Evolutionary conservation across 2,797 vertebrate genomes (phyloP).

Genomic region (Potorous gilbertii): DNA sequence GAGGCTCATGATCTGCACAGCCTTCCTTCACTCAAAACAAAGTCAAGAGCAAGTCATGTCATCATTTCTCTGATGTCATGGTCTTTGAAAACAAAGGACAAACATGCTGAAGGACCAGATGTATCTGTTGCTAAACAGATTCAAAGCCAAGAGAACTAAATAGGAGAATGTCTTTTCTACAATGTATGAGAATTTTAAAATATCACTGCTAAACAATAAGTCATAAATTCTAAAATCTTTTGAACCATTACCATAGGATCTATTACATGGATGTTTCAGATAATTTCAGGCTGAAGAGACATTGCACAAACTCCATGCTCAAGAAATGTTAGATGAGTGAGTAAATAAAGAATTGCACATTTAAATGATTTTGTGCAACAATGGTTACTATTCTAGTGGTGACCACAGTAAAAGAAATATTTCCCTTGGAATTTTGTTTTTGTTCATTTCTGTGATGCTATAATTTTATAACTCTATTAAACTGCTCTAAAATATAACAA

Average conservation of each 20-base stretch:
- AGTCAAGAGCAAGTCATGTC: too few species aligned
- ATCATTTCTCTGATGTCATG: too few species aligned
- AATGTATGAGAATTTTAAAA: not conserved
- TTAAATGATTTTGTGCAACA: not conserved
- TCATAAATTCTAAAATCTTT: not conserved
- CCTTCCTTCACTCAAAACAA: too few species aligned
- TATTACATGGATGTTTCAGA: not conserved
- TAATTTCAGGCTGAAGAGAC: not conserved
- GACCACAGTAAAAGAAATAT: not conserved
- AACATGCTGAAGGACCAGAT: not conserved
- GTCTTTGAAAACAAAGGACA: too few species aligned
- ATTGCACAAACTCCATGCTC: not conserved
- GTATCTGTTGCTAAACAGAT: not conserved
- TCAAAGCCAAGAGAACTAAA: not conserved
- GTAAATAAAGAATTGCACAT: not conserved
- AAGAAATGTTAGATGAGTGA: not conserved
- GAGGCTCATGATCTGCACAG: too few species aligned
- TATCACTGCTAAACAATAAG: not conserved
- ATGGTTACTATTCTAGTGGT: not conserved
- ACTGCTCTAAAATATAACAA: not conserved
- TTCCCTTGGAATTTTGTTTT: not conserved
- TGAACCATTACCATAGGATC: not conserved
- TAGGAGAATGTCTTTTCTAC: not conserved
- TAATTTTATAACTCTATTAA: not conserved
- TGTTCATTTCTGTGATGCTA: not conserved